Evolutionary conservation across 2,888 invertebrate genomes (phyloP), one percentile per base, ranked within the genome.

Genomic region (Cheilosia scutellata): DNA sequence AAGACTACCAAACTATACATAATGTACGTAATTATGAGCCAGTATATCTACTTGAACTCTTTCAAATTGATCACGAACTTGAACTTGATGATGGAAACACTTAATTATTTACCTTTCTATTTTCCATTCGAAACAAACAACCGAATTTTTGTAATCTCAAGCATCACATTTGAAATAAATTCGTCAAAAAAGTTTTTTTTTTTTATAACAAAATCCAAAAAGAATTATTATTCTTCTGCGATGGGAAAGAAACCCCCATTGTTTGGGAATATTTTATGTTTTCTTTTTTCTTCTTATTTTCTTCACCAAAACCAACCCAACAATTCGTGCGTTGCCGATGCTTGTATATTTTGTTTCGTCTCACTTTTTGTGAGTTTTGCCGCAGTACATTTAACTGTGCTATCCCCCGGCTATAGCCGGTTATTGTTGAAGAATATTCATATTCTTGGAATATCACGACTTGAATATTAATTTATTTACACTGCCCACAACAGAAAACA

Each of bases 351-450:
- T 63, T 62, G 57, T 57, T 53, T 51, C 27, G 13, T 29, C 65
- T 66, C 60, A 40, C 58, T 40, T 66, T 63, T 76, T 42, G 20
- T 51, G 53, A 40, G 27, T 29, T 60, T 76, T 51, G 37, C 6
- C 63, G 44, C 29, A n/a, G 47, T 29, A 27, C 65, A 16, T 47
- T 66, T 29, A 66, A 37, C 27, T 55, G 51, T 51, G 20, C 20
- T 66, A 40, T 66, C 57, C 65, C 4, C 58, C 75, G 66, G 75
- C 75, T n/a, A 65, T 57, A 49, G 78, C 78, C 78, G 70, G 78
- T 71, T 78, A 47, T 63, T 40, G 53, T 16, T 37, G 20, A 16
- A 55, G 31, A 76, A 60, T 33, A 44, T n/a, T 49, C 40, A 76
- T 66, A 49, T 16, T 13, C 42, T 25, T 13, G 42, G 2, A 49